These are phyloP conservation scores for Sesamia inferens DNA, from an alignment of 2,888 invertebrate genomes.

Conservation along the genomic window DNA sequence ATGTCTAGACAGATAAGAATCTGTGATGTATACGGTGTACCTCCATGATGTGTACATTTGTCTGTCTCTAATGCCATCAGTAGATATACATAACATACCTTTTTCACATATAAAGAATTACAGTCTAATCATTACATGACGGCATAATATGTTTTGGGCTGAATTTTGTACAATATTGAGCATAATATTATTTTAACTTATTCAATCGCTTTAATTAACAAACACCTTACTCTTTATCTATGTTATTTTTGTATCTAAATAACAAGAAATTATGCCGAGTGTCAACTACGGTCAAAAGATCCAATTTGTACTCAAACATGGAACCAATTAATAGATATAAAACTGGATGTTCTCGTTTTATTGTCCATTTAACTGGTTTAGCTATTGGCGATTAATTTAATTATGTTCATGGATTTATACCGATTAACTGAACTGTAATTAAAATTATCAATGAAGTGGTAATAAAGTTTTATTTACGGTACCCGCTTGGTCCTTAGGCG, in stretches of 20 bases:
- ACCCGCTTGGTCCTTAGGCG: constrained; percentile 29
- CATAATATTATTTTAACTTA: background rate
- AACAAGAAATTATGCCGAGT: constrained; percentile 19
- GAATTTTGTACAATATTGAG: no score
- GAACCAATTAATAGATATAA: constrained; percentile 50
- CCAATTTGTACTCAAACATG: constrained; percentile 54
- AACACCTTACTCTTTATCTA: background rate
- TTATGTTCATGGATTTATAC: constrained; percentile 45
- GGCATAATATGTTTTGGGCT: no score
- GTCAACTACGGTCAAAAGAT: constrained; percentile 50
- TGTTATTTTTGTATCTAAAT: background rate
- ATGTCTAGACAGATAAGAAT: constrained; percentile 24
- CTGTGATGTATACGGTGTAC: background rate
- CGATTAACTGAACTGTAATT: constrained; percentile 53
- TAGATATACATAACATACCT: no score
- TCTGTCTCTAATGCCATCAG: background rate
- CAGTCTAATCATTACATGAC: no score
- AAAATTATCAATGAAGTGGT: constrained; percentile 51
- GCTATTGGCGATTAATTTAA: constrained; percentile 59
- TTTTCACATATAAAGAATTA: no score
- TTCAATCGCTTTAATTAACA: background rate
- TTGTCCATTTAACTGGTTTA: constrained; percentile 45
- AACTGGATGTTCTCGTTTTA: constrained; percentile 49
- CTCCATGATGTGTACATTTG: background rate
- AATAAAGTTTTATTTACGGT: constrained; percentile 56